Conservation (phyloP, 2,888 invertebrate genomes). For the Hoplodrina blanda region DNA sequence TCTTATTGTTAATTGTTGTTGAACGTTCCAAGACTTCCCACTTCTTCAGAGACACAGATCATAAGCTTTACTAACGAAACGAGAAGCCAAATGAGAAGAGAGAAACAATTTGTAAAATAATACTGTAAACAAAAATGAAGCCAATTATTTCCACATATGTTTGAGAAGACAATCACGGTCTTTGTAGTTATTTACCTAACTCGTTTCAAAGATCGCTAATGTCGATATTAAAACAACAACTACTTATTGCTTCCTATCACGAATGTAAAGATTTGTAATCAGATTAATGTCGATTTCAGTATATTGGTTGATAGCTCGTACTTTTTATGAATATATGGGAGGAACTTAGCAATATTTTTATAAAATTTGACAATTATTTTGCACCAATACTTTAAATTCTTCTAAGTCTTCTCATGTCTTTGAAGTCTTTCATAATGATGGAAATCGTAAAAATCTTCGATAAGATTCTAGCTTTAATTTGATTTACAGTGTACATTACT, state of each 20-base stretch:
- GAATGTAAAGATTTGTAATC: conserved; percentile 36
- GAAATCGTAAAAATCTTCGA: background rate
- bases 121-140: background rate
- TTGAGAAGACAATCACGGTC: conserved; percentile 1
- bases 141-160: background rate
- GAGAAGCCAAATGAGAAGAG: too few species aligned
- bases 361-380: background rate
- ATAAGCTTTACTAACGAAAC: too few species aligned
- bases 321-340: background rate
- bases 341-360: background rate
- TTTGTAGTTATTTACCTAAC: background rate
- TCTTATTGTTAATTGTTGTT: too few species aligned
- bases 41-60: too few species aligned
- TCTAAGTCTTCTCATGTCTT: too few species aligned
- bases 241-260: conserved; percentile 29
- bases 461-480: background rate
- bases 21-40: too few species aligned
- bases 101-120: background rate
- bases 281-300: conserved; percentile 7
- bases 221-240: conserved; percentile 15
- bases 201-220: conserved; percentile 7
- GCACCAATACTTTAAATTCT: background rate
- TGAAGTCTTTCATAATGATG: too few species aligned
- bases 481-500: too few species aligned
- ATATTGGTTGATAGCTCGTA: background rate